These are phyloP conservation scores for Eutrigla gurnardus DNA, from an alignment of 2,797 vertebrate genomes.

Conservation along the genomic window DNA sequence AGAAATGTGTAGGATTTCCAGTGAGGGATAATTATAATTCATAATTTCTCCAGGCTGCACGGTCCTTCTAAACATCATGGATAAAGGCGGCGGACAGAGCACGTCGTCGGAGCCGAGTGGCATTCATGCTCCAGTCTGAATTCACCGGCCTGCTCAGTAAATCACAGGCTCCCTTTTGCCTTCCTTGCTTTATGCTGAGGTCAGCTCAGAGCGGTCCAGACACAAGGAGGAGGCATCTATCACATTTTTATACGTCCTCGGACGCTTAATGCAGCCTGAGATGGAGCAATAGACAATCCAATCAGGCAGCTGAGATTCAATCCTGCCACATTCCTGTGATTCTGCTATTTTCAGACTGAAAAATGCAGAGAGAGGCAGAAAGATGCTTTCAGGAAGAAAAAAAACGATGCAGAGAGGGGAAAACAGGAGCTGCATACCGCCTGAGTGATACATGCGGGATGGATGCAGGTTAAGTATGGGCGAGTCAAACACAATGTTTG, in stretches of 20 bases:
- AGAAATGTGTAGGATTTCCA: conserved; percentile 55
- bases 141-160: conserved; percentile 57
- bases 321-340: conserved; percentile 66
- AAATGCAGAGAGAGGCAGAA: conserved; percentile 66
- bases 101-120: conserved; percentile 57
- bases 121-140: conserved; percentile 50
- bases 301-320: conserved; percentile 72
- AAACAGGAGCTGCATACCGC: conserved; percentile 13
- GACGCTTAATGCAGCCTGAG: conserved; percentile 70
- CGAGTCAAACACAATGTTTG: conserved; percentile 47
- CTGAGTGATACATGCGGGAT: conserved; percentile 33
- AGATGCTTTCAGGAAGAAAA: background rate
- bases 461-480: conserved; percentile 42
- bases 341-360: conserved; percentile 45
- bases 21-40: conserved; percentile 46
- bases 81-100: conserved; percentile 6
- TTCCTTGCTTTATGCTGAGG: conserved; percentile 86
- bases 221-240: conserved; percentile 87
- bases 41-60: conserved; percentile 37
- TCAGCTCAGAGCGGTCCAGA: conserved; percentile 88
- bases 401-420: conserved; percentile 1
- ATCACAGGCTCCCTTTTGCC: conserved; percentile 63
- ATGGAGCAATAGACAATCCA: conserved; percentile 73
- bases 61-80: conserved; percentile 16
- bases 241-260: conserved; percentile 85